Percentiles rank a stretch among this genome's conserved stretches.
phyloP scores from a whole-genome alignment of 2,113 vertebrate species.

The Centropus unirufus region DNA sequence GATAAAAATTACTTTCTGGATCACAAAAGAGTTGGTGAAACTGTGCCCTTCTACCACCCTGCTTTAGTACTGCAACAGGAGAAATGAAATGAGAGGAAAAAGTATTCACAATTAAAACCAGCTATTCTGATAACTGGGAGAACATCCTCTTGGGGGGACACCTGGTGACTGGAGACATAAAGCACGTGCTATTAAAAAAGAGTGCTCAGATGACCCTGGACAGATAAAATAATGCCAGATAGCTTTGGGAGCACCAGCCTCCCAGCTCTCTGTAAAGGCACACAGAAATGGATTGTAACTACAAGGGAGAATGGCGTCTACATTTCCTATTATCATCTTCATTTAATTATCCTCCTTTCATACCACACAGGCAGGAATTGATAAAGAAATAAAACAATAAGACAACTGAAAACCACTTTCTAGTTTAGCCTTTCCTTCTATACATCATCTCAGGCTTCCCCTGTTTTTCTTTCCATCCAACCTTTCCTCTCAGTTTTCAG shows the following conservation, averaged over 20 bases:
- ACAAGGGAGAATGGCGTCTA: background rate
- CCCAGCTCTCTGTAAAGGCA: background rate
- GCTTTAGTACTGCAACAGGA: background rate
- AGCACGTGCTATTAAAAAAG: background rate
- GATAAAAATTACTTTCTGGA: background rate
- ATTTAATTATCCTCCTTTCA: background rate
- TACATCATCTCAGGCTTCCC: background rate
- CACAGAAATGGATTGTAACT: background rate
- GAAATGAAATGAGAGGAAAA: background rate
- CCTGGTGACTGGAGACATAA: background rate
- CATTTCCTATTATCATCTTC: background rate
- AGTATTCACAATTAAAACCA: background rate
- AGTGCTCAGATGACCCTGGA: background rate
- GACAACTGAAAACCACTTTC: background rate
- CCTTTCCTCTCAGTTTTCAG: background rate
- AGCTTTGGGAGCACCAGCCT: background rate
- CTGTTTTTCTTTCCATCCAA: background rate
- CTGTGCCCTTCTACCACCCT: background rate
- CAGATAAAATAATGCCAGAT: background rate
- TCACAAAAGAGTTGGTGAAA: background rate
- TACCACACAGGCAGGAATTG: background rate
- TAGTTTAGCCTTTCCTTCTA: background rate
- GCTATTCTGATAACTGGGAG: background rate
- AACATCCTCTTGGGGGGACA: background rate
- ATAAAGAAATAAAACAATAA: background rate